Base-by-base conservation (phyloP, 2,113 vertebrate species). In the Nicator chloris region DNA sequence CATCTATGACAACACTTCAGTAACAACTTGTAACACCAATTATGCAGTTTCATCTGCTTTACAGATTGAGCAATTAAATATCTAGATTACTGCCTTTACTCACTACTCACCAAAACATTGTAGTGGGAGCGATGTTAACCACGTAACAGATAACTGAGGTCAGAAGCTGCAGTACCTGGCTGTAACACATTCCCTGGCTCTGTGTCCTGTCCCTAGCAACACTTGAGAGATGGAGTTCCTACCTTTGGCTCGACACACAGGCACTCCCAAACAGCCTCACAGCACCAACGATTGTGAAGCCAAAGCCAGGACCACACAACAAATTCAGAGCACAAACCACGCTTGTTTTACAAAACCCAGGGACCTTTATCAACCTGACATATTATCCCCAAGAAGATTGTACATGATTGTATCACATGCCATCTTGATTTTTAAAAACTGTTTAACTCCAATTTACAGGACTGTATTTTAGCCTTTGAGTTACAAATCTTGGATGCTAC, bases 11-110 rank as follows among this genome's bases (percentile, higher is more conserved):
- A 88, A 47, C 27, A 64, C 17, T 60, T 53, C 66, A 49, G 42
- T 73, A 88, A 69, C 79, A 81, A 64, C 44, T 93, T 27, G 7
- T 64, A 86, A 68, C 40, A 64, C 21, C 27, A 75, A 53, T 94
- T 94, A 91, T 23, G n/a, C 80, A 60, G 80, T 71, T 95, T 88
- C 60, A 94, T 92, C 92, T 94, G 82, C 49, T 83, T 89, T 87
- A n/a, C 72, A 91, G 51, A 78, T 56, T 30, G 72, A 92, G 56
- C 86, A 88, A 83, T 92, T 92, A 83, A 90, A 59, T 86, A 59
- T 45, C 47, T 73, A 83, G 19, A 73, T 83, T 73, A 53, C 28
- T 49, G 47, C 40, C 45, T 91, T 91, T 73, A 69, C 15, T 81
- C 54, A 73, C 33, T 31, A n/a, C 65, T 90, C 35, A 49, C 44